Evolutionary conservation across 2,113 vertebrate species (phyloP), one percentile per base, ranked within the genome.

Genomic region (Lampris megalopsis): DNA sequence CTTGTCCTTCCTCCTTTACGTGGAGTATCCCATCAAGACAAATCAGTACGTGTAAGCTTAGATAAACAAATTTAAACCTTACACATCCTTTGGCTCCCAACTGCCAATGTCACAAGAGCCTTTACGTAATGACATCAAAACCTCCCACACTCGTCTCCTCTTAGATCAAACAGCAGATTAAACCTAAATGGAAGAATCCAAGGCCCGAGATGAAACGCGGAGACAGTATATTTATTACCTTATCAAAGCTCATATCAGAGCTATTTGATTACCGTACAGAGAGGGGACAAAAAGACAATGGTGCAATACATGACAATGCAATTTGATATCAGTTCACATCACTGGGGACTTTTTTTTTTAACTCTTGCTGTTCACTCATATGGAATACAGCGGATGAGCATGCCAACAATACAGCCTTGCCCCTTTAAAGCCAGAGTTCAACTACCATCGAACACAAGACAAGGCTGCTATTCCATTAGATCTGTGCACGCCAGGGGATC

Each of bases 301-400:
- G 13, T 35, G 42, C n/a, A 42, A 45, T 6, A 58, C 53, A 13
- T 1, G 8, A 81, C 36, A 37, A 47, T 58, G 79, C 13, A 64
- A 75, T 36, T 3, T 9, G 48, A 79, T 69, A 73, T 7, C 10
- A 35, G 4, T 10, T 24, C 11, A 58, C 11, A 71, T 60, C 63
- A 75, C 8, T 60, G 37, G 10, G 13, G 75, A 48, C 13, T 10
- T 41, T 63, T 24, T 56, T 24, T 54, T 57, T n/a, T 53, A 42
- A 10, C 63, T n/a, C 8, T 59, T 13, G 67, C 64, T 75, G 63
- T 68, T 9, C 8, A 4, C n/a, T 79, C 56, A n/a, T 59, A 63
- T 71, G 69, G 69, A 64, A 72, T 24, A 24, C 10, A 24, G 42
- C 11, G 50, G 50, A 10, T 53, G 50, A 53, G 50, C 50, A 53